Conservation (phyloP, 1,140 invertebrate species). For the Drosophila dunni region DNA sequence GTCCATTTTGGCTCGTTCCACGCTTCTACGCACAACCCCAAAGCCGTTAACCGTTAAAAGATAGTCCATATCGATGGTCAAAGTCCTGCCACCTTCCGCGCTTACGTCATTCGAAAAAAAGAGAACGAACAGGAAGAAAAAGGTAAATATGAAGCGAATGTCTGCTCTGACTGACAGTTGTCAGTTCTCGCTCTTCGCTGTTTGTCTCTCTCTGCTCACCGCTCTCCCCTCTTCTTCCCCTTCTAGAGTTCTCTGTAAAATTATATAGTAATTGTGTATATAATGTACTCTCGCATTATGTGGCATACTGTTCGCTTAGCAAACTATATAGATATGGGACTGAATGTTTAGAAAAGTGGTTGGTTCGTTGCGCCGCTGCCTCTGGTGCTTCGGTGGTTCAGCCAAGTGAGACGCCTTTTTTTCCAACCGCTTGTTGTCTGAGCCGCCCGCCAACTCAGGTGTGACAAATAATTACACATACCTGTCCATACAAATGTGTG, state of each 20-base stretch:
- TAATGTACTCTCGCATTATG: conserved; percentile 35
- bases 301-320: conserved; percentile 40
- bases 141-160: conserved; percentile 46
- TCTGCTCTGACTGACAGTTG: conserved; percentile 26
- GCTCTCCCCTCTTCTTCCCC: background rate
- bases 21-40: conserved; percentile 14
- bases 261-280: conserved; percentile 27
- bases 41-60: conserved; percentile 16
- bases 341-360: conserved; percentile 66
- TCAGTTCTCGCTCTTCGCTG: conserved; percentile 2
- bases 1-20: conserved; percentile 6
- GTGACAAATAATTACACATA: conserved; percentile 84
- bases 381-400: conserved; percentile 62
- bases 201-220: background rate
- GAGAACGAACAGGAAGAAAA: background rate
- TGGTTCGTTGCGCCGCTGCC: conserved; percentile 50
- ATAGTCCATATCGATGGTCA: conserved; percentile 28
- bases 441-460: conserved; percentile 73
- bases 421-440: conserved; percentile 51
- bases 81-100: conserved; percentile 3
- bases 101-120: conserved; percentile 33
- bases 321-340: conserved; percentile 28
- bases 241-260: conserved; percentile 9
- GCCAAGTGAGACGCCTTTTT: conserved; percentile 79
- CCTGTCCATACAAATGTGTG: conserved; percentile 51